Evolutionary conservation across 2,888 invertebrate species (phyloP).

Genomic region (Ectemnius lituratus): DNA sequence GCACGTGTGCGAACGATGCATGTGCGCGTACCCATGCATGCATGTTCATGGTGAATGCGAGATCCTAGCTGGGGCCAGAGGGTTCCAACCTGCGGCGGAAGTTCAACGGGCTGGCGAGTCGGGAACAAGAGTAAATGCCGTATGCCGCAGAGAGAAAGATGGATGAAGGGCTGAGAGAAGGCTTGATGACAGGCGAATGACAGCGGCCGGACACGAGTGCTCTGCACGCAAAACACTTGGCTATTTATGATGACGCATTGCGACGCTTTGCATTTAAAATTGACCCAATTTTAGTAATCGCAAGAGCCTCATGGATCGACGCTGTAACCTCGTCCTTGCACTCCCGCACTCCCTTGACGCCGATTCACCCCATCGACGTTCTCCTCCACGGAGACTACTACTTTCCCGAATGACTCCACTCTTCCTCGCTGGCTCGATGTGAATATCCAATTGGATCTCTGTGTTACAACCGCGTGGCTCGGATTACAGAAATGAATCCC

Average conservation of each 20-base stretch:
- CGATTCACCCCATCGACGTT: constrained; percentile 12
- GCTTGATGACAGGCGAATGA: constrained; percentile 55
- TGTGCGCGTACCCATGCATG: background rate
- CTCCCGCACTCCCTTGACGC: constrained; percentile 30
- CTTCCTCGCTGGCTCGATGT: constrained; percentile 3
- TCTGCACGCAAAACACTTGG: constrained; percentile 41
- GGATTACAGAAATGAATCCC: too few relatives aligned
- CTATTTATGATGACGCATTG: constrained; percentile 73
- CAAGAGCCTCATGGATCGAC: constrained; percentile 45
- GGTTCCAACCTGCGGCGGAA: too few relatives aligned
- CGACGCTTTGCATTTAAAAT: constrained; percentile 64
- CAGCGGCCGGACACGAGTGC: constrained; percentile 21
- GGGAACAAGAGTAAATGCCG: constrained; percentile 4
- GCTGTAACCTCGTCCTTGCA: constrained; percentile 31
- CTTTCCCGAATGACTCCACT: constrained; percentile 29
- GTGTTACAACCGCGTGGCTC: too few relatives aligned
- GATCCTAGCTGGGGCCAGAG: too few relatives aligned
- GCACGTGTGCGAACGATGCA: constrained; percentile 21
- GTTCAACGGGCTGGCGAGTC: background rate
- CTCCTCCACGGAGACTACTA: constrained; percentile 5
- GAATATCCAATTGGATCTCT: too few relatives aligned
- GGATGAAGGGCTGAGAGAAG: constrained; percentile 13
- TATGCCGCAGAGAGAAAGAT: constrained; percentile 18
- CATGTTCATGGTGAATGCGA: too few relatives aligned
- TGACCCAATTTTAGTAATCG: constrained; percentile 59